A percentile compares a stretch with the other conserved stretches of the same genome.
phyloP scores from a whole-genome alignment of 2,888 invertebrate genomes.

The Plagiodera versicolora region DNA sequence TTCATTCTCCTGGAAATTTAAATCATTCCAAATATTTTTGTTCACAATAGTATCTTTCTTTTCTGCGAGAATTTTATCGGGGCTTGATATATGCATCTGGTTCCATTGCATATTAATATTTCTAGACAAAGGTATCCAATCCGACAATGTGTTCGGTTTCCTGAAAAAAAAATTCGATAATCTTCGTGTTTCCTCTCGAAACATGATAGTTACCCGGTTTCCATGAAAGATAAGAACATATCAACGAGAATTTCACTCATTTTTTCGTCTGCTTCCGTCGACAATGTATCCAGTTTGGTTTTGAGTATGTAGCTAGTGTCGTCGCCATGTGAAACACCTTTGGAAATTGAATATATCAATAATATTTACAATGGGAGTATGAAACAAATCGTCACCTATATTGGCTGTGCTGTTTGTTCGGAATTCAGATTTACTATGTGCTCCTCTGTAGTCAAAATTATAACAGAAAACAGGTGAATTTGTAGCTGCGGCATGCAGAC shows the following conservation, averaged over 20 bases:
- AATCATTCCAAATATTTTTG: constrained; percentile 63
- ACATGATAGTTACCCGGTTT: constrained; percentile 59
- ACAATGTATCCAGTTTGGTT: constrained; percentile 47
- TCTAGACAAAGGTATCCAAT: constrained; percentile 34
- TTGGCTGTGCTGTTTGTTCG: constrained; percentile 59
- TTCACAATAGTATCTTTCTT: constrained; percentile 60
- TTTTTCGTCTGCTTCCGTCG: constrained; percentile 54
- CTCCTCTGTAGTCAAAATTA: constrained; percentile 64
- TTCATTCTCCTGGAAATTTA: constrained; percentile 64
- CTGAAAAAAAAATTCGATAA: constrained; percentile 24
- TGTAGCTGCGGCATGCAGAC: constrained; percentile 60
- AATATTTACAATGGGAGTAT: no score
- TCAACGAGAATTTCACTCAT: constrained; percentile 60
- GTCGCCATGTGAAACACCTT: constrained; percentile 68
- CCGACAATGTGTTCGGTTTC: constrained; percentile 26
- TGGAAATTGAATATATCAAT: constrained; percentile 23
- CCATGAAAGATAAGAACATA: constrained; percentile 56
- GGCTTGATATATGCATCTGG: constrained; percentile 27
- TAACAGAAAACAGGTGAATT: constrained; percentile 67
- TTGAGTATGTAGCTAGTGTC: constrained; percentile 61
- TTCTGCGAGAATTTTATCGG: constrained; percentile 31
- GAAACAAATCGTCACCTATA: no score
- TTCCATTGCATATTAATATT: constrained; percentile 25
- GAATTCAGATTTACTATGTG: constrained; percentile 60
- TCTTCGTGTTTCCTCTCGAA: background rate